Evolutionary conservation across 2,113 vertebrate species (phyloP).

Genomic region (Platycercus adscitus): DNA sequence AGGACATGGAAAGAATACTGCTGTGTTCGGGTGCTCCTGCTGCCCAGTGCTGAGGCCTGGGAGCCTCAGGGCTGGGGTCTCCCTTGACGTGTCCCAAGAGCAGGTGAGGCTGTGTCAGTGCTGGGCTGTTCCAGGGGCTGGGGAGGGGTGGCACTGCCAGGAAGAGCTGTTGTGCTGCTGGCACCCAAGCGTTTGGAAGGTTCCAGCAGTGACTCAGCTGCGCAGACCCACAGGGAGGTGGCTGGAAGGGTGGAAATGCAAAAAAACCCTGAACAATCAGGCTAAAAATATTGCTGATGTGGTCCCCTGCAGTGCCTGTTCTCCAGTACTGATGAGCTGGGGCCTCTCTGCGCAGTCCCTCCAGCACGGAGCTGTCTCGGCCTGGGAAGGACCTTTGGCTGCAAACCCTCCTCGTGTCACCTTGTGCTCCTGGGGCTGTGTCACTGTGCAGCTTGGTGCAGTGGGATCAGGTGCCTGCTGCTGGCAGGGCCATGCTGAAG

Average conservation of each 20-base stretch:
- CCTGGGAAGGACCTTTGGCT: neutral
- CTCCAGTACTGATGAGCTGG: slow-evolving; percentile 61
- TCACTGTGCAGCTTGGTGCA: neutral
- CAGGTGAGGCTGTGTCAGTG: neutral
- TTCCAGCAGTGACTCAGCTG: slow-evolving; percentile 78
- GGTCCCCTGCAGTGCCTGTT: slow-evolving; percentile 56
- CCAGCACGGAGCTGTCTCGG: rapidly evolving
- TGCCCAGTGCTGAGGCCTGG: neutral
- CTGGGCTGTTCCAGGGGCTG: neutral
- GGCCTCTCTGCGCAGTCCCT: neutral
- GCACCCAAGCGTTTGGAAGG: slow-evolving; percentile 45
- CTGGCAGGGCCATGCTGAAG: neutral
- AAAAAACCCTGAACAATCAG: slow-evolving; percentile 47
- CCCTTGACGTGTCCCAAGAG: neutral
- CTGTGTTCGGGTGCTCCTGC: rapidly evolving
- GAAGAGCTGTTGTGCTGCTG: neutral
- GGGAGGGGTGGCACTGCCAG: neutral
- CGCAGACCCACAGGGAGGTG: slow-evolving; percentile 57
- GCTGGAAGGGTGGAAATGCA: slow-evolving; percentile 67
- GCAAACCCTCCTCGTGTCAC: slow-evolving; percentile 11
- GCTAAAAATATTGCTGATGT: slow-evolving; percentile 79
- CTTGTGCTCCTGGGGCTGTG: neutral
- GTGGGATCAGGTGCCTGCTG: neutral
- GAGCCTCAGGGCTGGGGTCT: neutral
- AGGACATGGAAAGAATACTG: neutral